Percentiles rank a stretch among this genome's conserved stretches.
Conservation (phyloP, 92 coral and sea anemone species). For the Zoanthus sociatus region DNA sequence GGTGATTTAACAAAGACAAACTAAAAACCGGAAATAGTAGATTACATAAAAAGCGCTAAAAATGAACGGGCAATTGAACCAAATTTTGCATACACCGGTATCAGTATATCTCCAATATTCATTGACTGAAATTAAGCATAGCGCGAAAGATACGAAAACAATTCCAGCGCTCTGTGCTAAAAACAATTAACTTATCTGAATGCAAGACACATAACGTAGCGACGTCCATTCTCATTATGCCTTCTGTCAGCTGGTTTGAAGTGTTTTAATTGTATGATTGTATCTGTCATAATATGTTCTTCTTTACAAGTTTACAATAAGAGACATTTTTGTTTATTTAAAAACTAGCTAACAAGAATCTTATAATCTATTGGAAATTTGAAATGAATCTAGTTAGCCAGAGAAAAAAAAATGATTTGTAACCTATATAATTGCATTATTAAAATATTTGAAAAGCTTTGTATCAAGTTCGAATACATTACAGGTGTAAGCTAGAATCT, state of each 20-base stretch:
- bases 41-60: too few relatives aligned
- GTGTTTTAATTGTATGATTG: conserved; percentile 1
- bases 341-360: neutral
- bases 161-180: neutral
- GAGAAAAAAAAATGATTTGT: neutral
- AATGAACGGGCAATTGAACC: too few relatives aligned
- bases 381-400: neutral
- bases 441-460: conserved; percentile 24
- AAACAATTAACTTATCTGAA: neutral
- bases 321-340: conserved; percentile 4
- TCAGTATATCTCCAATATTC: neutral
- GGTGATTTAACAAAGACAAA: too few relatives aligned
- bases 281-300: conserved; percentile 7
- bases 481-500: neutral
- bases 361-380: neutral
- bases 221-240: conserved; percentile 1
- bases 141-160: neutral
- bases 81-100: too few relatives aligned
- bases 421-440: conserved; percentile 1
- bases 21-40: too few relatives aligned
- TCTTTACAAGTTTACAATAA: neutral
- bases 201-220: neutral
- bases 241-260: neutral
- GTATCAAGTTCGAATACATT: neutral
- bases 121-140: neutral